Evolutionary conservation across 1,140 invertebrate species (phyloP).

Genomic region (Bombus ignitus): DNA sequence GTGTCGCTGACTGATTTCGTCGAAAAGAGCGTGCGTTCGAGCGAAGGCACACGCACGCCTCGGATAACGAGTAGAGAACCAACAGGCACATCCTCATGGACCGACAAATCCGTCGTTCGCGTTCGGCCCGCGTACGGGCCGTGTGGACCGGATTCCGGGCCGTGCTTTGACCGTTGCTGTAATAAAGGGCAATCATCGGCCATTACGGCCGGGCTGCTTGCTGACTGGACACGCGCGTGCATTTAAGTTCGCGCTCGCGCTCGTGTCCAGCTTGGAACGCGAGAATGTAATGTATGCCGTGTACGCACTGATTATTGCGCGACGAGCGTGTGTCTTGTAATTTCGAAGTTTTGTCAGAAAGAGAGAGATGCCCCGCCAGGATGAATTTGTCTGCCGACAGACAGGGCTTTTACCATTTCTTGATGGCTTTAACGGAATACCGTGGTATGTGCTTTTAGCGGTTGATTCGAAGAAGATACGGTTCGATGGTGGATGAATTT

Average conservation of each 20-base stretch:
- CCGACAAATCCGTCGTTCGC: constrained; percentile 62
- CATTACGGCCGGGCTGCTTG: constrained; percentile 73
- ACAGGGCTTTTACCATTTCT: neutral
- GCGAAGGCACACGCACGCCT: neutral
- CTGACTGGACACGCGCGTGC: constrained; percentile 32
- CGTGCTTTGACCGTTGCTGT: constrained; percentile 79
- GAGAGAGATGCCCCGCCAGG: no score
- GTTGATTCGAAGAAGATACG: neutral
- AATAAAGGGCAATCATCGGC: constrained; percentile 81
- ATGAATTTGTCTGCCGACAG: neutral
- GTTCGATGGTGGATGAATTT: neutral
- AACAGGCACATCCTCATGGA: constrained; percentile 29
- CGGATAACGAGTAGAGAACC: neutral
- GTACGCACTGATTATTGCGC: neutral
- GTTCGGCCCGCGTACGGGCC: constrained; percentile 40
- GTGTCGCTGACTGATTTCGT: constrained; percentile 53
- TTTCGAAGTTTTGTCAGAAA: constrained; percentile 15
- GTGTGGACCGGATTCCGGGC: constrained; percentile 74
- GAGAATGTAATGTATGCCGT: constrained; percentile 13
- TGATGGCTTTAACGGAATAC: neutral
- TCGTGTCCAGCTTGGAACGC: neutral
- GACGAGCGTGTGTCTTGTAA: neutral
- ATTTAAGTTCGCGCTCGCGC: constrained; percentile 1
- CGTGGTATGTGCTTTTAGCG: neutral
- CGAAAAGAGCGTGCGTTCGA: neutral